Conservation (phyloP, 2,888 invertebrate genomes). For the Itoplectis maculator region DNA sequence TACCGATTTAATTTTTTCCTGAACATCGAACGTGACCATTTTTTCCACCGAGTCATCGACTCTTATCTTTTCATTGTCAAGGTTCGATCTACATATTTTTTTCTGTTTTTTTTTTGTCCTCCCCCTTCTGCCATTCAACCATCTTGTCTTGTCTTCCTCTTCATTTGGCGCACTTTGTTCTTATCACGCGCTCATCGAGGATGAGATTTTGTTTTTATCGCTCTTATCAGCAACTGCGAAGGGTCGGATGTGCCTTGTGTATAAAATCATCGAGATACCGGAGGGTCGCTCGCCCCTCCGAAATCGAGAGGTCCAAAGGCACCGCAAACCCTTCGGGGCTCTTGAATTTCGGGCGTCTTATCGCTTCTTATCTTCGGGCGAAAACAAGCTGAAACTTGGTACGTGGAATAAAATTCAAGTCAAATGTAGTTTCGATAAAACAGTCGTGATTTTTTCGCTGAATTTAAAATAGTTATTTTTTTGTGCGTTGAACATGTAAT, state of each 20-base stretch:
- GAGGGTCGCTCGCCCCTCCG: not conserved
- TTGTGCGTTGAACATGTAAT: too few species aligned
- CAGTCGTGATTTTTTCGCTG: too few species aligned
- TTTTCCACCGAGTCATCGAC: not conserved
- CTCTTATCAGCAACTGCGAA: constrained; percentile 3
- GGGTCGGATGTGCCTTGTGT: not conserved
- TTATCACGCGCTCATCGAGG: not conserved
- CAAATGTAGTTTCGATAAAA: too few species aligned
- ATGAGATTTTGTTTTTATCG: constrained; percentile 1
- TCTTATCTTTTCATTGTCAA: constrained; percentile 8
- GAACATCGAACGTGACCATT: not conserved
- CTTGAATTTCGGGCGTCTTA: constrained; percentile 3
- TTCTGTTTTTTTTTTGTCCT: too few species aligned
- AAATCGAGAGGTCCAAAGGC: not conserved
- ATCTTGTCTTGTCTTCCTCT: not conserved
- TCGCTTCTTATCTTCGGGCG: too few species aligned
- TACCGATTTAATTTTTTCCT: constrained; percentile 3
- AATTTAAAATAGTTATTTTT: too few species aligned
- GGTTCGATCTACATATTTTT: not conserved
- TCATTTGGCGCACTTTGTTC: constrained; percentile 1
- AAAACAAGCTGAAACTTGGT: too few species aligned
- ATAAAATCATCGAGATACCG: not conserved
- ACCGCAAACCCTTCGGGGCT: not conserved
- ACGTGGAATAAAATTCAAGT: too few species aligned
- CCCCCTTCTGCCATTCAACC: not conserved